Evolutionary conservation across 2,797 vertebrate genomes (phyloP), one percentile per base, ranked within the genome.

Genomic region (Nyctalus aviator): DNA sequence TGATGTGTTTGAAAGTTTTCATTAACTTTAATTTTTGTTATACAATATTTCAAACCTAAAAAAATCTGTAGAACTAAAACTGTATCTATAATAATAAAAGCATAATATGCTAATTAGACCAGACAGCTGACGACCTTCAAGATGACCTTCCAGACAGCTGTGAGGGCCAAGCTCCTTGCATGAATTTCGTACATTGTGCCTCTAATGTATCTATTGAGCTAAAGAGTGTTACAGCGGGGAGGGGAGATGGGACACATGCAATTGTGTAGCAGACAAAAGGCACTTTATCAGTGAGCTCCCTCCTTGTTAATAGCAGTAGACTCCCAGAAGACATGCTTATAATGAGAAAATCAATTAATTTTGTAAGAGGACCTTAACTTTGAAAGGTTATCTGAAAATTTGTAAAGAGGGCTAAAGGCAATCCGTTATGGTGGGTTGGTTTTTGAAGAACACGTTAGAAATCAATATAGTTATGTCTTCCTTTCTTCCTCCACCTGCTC

Each of bases 11-110:
- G 44, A 53, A 88, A 81, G 12, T 85, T 79, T 89, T 73, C 44
- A 76, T 88, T 94, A 69, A 44, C 10, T 75, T 41, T 32, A 88
- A 35, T n/a, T 82, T 44, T 62, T 35, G 62, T 77, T 94, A 41
- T 78, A 48, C 84, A 84, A 84, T 88, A 84, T 57, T 64, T 94
- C n/a, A 91, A 73, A 91, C 20, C 12, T 77, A 83, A 92, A 75
- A 7, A 79, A 57, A 84, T 78, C 17, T 73, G 35, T 57, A 53
- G 37, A 79, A 73, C 20, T 84, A 92, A 88, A 81, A 78, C 4
- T 41, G 13, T 62, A 62, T 20, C 17, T 53, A 53, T 53, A 20
- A 18, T 18, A 53, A 53, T 53, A 53, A 53, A 53, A 53, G 50
- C 17, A 20, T 53, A 53, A 53, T 20, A 53, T 53, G 13, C 50